phyloP scores from a whole-genome alignment of 1,140 invertebrate genomes.

The Caenorhabditis elegans region DNA sequence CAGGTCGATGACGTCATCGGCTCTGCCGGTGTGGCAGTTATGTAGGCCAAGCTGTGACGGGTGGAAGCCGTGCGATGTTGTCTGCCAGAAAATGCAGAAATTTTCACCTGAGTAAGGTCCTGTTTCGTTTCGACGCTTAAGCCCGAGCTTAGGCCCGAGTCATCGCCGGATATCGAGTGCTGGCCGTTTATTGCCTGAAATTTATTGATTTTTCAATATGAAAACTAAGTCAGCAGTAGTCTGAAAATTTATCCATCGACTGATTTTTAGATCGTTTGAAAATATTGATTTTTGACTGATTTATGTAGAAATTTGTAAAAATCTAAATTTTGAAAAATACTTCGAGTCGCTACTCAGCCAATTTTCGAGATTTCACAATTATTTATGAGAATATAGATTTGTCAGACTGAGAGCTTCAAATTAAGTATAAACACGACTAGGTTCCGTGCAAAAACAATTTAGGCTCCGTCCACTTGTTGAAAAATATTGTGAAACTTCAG shows the following conservation, averaged over 20 bases:
- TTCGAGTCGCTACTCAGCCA: too few species aligned
- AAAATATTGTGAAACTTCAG: too few species aligned
- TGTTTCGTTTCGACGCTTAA: not conserved
- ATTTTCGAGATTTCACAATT: too few species aligned
- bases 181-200: not conserved
- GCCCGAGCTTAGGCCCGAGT: not conserved
- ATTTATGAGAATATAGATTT: too few species aligned
- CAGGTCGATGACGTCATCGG: not conserved
- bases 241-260: too few species aligned
- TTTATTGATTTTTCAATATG: not conserved
- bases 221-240: too few species aligned
- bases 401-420: too few species aligned
- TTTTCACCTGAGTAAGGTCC: slow-evolving; percentile 10
- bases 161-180: not conserved
- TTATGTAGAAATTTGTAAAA: not conserved
- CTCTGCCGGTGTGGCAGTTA: not conserved
- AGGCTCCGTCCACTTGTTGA: too few species aligned
- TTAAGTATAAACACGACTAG: too few species aligned
- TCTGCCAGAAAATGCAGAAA: not conserved
- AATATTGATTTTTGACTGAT: too few species aligned
- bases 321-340: not conserved
- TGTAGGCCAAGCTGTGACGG: not conserved
- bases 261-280: too few species aligned
- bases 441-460: too few species aligned
- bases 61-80: slow-evolving; percentile 3